These are phyloP conservation scores for Marisa cornuarietis DNA, from an alignment of 1,140 invertebrate species.

Conservation along the genomic window DNA sequence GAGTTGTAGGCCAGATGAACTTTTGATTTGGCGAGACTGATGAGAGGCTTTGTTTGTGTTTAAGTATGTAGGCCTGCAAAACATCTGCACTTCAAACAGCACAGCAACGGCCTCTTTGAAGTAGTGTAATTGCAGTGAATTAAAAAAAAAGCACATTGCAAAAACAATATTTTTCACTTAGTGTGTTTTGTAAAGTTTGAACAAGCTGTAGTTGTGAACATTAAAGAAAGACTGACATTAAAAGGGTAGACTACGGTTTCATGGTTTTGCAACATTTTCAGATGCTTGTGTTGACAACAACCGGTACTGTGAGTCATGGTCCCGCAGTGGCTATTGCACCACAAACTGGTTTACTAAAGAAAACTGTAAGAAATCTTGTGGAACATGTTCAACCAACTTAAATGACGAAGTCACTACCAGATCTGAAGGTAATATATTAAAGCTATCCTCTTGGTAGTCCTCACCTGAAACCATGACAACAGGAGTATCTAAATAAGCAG, in stretches of 20 bases:
- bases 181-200: not conserved
- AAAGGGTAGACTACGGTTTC: not conserved
- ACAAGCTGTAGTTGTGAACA: not conserved
- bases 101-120: too few species aligned
- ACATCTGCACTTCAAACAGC: too few species aligned
- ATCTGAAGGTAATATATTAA: not conserved
- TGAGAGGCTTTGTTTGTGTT: too few species aligned
- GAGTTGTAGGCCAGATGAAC: too few species aligned
- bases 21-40: too few species aligned
- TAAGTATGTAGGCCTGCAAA: too few species aligned
- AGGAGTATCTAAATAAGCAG: too few species aligned
- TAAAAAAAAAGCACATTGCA: not conserved
- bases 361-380: conserved; percentile 16
- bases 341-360: not conserved
- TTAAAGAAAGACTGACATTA: not conserved
- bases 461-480: too few species aligned
- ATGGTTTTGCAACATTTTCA: not conserved
- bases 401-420: too few species aligned
- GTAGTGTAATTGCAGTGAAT: not conserved
- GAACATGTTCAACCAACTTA: not conserved
- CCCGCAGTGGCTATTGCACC: not conserved
- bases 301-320: not conserved
- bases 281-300: not conserved
- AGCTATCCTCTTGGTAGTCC: not conserved
- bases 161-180: not conserved